Evolutionary conservation across 2,888 invertebrate genomes (phyloP).

Genomic region (Orgyia antiqua): DNA sequence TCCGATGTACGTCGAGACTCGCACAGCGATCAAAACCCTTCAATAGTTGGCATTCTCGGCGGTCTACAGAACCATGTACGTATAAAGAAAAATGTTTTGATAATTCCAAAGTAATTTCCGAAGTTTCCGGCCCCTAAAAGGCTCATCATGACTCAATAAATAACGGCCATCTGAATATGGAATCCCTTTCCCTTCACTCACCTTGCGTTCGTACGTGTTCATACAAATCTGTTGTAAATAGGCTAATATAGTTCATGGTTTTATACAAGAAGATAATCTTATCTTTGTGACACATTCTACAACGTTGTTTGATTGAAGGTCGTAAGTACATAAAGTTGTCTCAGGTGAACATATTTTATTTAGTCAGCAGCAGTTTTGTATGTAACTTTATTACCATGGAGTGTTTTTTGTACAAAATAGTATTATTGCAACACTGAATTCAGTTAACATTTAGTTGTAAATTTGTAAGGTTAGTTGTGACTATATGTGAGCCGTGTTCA

Average conservation of each 20-base stretch:
- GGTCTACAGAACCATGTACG: slow-evolving; percentile 75
- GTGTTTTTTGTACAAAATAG: slow-evolving; percentile 12
- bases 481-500: slow-evolving; percentile 18
- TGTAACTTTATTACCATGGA: slow-evolving; percentile 17
- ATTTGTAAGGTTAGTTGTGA: slow-evolving; percentile 28
- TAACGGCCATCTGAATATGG: slow-evolving; percentile 16
- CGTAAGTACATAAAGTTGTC: slow-evolving; percentile 38
- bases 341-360: slow-evolving; percentile 44
- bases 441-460: slow-evolving; percentile 7
- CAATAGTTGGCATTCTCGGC: slow-evolving; percentile 74
- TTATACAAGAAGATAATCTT: slow-evolving; percentile 32
- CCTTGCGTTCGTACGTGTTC: slow-evolving; percentile 5
- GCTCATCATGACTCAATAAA: slow-evolving; percentile 30
- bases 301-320: slow-evolving; percentile 38
- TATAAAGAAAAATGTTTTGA: slow-evolving; percentile 26
- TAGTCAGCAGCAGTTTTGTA: slow-evolving; percentile 29
- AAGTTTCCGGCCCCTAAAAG: slow-evolving; percentile 19
- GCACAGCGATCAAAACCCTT: slow-evolving; percentile 63
- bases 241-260: slow-evolving; percentile 15
- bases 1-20: slow-evolving; percentile 50
- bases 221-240: slow-evolving; percentile 7
- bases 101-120: slow-evolving; percentile 8
- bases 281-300: slow-evolving; percentile 46
- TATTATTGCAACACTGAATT: slow-evolving; percentile 6
- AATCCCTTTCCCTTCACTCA: slow-evolving; percentile 18